Base-by-base conservation (phyloP, 2,888 invertebrate species). In the Trissolcus brochymenae region DNA sequence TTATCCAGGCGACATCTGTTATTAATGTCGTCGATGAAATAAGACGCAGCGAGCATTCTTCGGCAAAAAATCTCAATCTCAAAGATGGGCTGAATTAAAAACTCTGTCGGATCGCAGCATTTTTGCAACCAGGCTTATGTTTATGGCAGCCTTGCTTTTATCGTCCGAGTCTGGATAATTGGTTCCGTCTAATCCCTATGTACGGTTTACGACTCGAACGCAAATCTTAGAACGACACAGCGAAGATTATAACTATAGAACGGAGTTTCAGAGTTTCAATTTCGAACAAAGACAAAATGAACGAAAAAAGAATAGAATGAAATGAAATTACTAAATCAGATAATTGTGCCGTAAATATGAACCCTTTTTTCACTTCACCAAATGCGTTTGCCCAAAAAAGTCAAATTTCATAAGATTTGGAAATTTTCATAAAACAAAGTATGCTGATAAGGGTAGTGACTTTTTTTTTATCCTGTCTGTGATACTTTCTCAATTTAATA, bases 1-100 rank as follows among this genome's bases (percentile, higher is more conserved):
- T 70, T 76, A 76, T 76, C 76, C 16, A 60, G 50, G 71, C 65
- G 74, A 71, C 73, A 74, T 79, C 74, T 76, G 67, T 79, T 79
- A 79, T 76, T 73, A 74, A 79, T 71, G 73, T 51, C 25, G 61
- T 43, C 16, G 73, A 73, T 70, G 76, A 76, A 66, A 70, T 70
- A 72, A 65, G 65, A 70, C 53, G 68, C 13, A 35, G 55, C 14
- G 40, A 35, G 16, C 41, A 62, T 35, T 35, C 11, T 11, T 14
- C 6, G 53, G n/a, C 9, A 46, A 62, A 29, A 54, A 56, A 56
- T 56, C 54, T 35, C 35, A 35, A 9, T 35, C 35, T 35, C 9
- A 16, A 50, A 53, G 41, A n/a, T 35, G 46, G 53, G 7, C 46
- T 3, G 71, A 43, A 29, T 7, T 25, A 29, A 59, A 64, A 66